Evolutionary conservation across 2,888 invertebrate species (phyloP).

Genomic region (Eurois occulta): DNA sequence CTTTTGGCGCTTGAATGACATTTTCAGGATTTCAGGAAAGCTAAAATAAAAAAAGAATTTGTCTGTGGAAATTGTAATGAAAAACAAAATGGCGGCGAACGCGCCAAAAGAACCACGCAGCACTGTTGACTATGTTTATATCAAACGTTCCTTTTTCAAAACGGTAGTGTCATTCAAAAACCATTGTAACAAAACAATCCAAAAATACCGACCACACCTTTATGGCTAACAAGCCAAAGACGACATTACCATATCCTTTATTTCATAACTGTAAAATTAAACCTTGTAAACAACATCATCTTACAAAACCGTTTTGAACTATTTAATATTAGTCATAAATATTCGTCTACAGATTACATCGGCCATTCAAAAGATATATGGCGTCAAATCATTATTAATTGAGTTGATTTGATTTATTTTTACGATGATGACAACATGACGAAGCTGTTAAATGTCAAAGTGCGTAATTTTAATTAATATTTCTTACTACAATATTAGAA

Average conservation of each 20-base stretch:
- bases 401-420: conserved; percentile 63
- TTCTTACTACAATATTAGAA: neutral
- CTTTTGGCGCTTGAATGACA: neutral
- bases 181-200: neutral
- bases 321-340: conserved; percentile 66
- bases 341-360: conserved; percentile 72
- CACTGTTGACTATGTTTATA: neutral
- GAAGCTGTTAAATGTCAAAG: conserved; percentile 10
- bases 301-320: conserved; percentile 38
- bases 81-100: neutral
- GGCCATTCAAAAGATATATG: conserved; percentile 75
- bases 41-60: neutral
- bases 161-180: neutral
- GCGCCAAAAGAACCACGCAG: neutral
- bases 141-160: conserved; percentile 18
- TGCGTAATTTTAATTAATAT: conserved; percentile 11
- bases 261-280: conserved; percentile 27
- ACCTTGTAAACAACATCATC: conserved; percentile 29
- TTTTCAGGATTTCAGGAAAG: neutral
- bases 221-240: neutral
- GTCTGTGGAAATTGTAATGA: neutral
- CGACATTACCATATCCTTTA: neutral
- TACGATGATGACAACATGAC: conserved; percentile 28
- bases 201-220: neutral
- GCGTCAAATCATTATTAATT: conserved; percentile 73